phyloP scores from a whole-genome alignment of 2,888 invertebrate species.

The Pasiphila rectangulata region DNA sequence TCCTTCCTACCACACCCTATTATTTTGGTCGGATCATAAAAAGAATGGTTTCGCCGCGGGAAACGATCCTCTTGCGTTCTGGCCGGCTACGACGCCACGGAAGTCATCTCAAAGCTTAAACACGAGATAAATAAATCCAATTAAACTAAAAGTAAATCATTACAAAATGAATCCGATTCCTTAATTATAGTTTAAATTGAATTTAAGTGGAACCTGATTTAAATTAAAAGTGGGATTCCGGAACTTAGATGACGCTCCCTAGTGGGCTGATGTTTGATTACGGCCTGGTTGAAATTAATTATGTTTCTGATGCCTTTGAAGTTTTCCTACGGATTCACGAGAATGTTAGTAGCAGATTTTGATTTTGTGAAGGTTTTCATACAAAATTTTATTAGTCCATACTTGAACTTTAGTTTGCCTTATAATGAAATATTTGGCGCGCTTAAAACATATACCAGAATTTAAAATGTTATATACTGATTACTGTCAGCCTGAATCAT shows the following conservation, averaged over 20 bases:
- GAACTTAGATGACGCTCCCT: constrained; percentile 20
- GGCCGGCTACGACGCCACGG: no score
- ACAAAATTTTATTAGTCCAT: no score
- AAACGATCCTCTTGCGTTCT: no score
- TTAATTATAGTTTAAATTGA: constrained; percentile 31
- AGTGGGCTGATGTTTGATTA: constrained; percentile 21
- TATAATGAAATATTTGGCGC: no score
- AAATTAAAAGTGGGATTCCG: constrained; percentile 34
- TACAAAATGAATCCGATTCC: constrained; percentile 25
- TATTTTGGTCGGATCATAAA: no score
- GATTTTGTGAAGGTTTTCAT: not conserved
- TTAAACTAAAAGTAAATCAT: constrained; percentile 24
- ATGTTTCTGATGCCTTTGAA: constrained; percentile 1
- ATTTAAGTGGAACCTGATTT: constrained; percentile 33
- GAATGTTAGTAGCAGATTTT: not conserved
- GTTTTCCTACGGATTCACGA: not conserved
- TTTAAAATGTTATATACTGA: no score
- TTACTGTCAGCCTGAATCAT: no score
- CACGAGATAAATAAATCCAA: constrained; percentile 10
- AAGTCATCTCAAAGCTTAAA: no score
- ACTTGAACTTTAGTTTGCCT: no score
- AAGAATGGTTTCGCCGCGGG: no score
- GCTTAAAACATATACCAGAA: no score
- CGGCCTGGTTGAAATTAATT: constrained; percentile 8
- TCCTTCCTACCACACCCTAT: no score